Evolutionary conservation across 1,140 invertebrate genomes (phyloP), one percentile per base, ranked within the genome.

Genomic region (Mylabris phalerata): DNA sequence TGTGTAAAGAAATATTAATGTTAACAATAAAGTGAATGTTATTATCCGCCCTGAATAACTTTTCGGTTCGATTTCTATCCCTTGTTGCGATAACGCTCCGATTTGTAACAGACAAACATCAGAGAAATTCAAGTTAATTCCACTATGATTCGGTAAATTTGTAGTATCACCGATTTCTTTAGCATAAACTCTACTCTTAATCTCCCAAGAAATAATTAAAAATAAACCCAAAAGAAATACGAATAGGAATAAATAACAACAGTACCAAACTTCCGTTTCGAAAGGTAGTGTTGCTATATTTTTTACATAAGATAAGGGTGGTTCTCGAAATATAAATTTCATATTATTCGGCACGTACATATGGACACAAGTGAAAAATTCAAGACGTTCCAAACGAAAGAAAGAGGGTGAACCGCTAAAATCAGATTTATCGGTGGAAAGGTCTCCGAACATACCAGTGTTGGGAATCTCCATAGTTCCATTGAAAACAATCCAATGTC

Each of bases 261-360:
- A 75, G 24, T 78, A 70, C 84, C 84, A 85, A 0, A 85, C 79
- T 1, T 73, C 69, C 4, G 64, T 71, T 42, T 76, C 69, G 60
- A 85, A 84, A 0, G 83, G 82, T 45, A 84, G 60, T 10, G 76
- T 63, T 59, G 83, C 84, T 32, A 85, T 74, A 65, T 85, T 84
- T 50, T 75, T 80, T n/a, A 83, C 77, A 54, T 78, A 82, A 0
- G 82, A 83, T 11, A 85, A 66, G 45, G 83, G 78, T 3, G 83
- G 82, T 67, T 78, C 78, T 26, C 79, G 77, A 62, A 85, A 83
- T 13, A 85, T 75, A 67, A 84, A 84, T 51, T 75, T 76, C 0
- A 2, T 1, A 19, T 19, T 1, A 19, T 19, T 1, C 19, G 19
- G 19, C 19, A 19, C 19, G 19, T 19, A 19, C 1, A 19, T 1